These are phyloP conservation scores for Sarcophaga carnaria DNA, from an alignment of 2,888 invertebrate species.

Conservation along the genomic window DNA sequence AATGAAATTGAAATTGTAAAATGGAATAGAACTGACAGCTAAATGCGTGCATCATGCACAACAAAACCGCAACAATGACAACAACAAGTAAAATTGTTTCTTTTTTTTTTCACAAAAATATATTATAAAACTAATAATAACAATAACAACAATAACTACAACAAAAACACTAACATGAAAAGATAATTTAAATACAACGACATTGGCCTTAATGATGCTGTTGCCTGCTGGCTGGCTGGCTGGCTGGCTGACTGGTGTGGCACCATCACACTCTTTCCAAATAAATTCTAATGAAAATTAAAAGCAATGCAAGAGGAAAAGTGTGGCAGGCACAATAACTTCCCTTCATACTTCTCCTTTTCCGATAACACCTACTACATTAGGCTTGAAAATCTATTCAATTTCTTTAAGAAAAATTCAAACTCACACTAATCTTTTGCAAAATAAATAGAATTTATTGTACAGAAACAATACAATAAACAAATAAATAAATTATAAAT, in stretches of 20 bases:
- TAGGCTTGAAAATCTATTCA: background rate
- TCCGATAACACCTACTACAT: background rate
- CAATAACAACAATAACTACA: slow-evolving; percentile 37
- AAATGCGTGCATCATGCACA: slow-evolving; percentile 69
- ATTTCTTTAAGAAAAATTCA: background rate
- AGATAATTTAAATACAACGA: slow-evolving; percentile 68
- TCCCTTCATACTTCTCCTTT: background rate
- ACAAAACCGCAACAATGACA: slow-evolving; percentile 54
- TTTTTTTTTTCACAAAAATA: slow-evolving; percentile 12
- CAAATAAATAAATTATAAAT: slow-evolving; percentile 52
- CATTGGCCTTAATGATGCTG: slow-evolving; percentile 70
- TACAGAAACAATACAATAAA: background rate
- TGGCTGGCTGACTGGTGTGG: slow-evolving; percentile 30
- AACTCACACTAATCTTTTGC: slow-evolving; percentile 11
- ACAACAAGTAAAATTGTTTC: slow-evolving; percentile 10
- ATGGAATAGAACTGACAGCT: slow-evolving; percentile 65
- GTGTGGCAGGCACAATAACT: slow-evolving; percentile 6
- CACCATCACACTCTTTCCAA: slow-evolving; percentile 58
- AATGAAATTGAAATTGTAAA: slow-evolving; percentile 63
- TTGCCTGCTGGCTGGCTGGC: slow-evolving; percentile 51
- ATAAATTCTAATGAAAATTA: slow-evolving; percentile 28
- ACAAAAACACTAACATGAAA: slow-evolving; percentile 58
- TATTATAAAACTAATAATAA: slow-evolving; percentile 29
- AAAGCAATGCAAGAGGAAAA: background rate
- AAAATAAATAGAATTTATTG: background rate